These are phyloP conservation scores for Pelvicachromis taeniatus DNA, from an alignment of 2,113 vertebrate species.

Conservation along the genomic window DNA sequence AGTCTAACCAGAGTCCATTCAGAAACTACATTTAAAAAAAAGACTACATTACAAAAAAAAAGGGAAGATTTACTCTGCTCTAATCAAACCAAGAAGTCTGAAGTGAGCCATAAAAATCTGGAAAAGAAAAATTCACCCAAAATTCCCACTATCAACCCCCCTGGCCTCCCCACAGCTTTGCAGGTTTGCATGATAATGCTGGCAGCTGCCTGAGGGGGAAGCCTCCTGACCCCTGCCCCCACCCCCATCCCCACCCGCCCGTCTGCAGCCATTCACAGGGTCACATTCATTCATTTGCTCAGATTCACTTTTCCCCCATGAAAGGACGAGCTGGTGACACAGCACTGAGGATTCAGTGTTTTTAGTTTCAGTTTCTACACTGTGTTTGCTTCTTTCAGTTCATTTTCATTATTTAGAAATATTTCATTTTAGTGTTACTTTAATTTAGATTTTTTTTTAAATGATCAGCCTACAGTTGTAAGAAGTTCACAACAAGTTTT, in stretches of 20 bases:
- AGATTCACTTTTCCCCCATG: not conserved
- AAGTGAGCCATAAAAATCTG: not conserved
- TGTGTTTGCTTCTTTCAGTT: not conserved
- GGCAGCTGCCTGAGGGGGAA: slow-evolving; percentile 54
- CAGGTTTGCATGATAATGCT: slow-evolving; percentile 66
- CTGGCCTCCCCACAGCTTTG: not conserved
- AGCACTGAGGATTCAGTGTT: not conserved
- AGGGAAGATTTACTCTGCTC: not conserved
- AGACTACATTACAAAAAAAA: not conserved
- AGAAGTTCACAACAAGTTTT: not conserved
- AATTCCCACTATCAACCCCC: not conserved
- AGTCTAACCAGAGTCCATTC: no score
- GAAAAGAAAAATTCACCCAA: not conserved
- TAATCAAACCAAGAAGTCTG: not conserved
- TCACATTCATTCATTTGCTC: slow-evolving; percentile 29
- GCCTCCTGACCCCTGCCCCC: not conserved
- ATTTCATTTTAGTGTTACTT: not conserved
- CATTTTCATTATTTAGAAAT: not conserved
- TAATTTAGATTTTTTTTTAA: not conserved
- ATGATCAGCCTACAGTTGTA: not conserved
- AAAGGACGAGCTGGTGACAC: not conserved
- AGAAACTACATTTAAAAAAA: not conserved
- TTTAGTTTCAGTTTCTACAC: not conserved
- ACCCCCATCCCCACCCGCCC: not conserved
- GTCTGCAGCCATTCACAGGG: slow-evolving; percentile 22